A percentile compares a stretch with the other conserved stretches of the same genome.
phyloP scores from a whole-genome alignment of 2,797 vertebrate species.

The Alcedo atthis region DNA sequence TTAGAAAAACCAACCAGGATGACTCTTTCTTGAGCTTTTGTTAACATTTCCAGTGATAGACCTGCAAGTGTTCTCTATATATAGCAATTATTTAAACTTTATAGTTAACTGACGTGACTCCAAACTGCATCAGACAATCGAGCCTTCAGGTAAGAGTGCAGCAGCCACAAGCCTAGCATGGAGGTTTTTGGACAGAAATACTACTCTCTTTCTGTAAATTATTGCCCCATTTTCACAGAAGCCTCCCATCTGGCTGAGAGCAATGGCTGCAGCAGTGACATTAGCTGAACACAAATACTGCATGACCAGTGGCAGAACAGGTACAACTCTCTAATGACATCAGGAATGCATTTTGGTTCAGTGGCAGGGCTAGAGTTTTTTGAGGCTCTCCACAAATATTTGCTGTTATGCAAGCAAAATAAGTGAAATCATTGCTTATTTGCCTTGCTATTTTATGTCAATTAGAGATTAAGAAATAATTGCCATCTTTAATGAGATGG shows the following conservation, averaged over 20 bases:
- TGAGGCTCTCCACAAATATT: neutral
- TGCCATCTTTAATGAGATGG: neutral
- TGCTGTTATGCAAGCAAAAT: neutral
- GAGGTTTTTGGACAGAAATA: slow-evolving; percentile 43
- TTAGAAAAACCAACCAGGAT: neutral
- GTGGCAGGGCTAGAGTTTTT: neutral
- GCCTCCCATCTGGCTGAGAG: neutral
- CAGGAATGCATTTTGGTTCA: neutral
- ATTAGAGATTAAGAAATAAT: neutral
- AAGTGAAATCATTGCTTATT: neutral
- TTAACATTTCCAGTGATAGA: slow-evolving; percentile 35
- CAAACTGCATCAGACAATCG: slow-evolving; percentile 37
- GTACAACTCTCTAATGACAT: neutral
- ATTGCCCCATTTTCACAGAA: neutral
- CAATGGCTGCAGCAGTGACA: neutral
- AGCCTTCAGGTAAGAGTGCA: slow-evolving; percentile 37
- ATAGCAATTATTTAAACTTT: slow-evolving; percentile 40
- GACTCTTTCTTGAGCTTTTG: slow-evolving; percentile 32
- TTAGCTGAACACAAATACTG: neutral
- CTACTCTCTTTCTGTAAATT: slow-evolving; percentile 7
- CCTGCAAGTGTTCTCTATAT: slow-evolving; percentile 11
- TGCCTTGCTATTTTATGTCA: neutral
- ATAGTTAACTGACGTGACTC: slow-evolving; percentile 35
- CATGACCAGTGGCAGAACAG: neutral
- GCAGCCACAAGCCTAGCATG: slow-evolving; percentile 16